Base-by-base conservation (phyloP, 2,797 vertebrate genomes). In the Sternotherus odoratus region DNA sequence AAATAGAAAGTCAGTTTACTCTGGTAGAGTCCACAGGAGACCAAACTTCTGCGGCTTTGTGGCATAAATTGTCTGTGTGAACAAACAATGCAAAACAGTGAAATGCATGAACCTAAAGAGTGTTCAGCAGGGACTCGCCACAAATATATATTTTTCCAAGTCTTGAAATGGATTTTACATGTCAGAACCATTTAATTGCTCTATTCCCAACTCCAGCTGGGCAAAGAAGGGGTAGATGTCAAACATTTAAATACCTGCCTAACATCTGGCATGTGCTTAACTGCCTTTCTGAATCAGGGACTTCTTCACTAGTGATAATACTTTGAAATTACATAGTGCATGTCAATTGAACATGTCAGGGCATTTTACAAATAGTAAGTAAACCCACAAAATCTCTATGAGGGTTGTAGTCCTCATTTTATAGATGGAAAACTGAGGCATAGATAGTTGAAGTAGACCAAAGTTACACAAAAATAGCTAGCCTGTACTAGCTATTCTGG, bases 391-490 rank as follows among this genome's bases (percentile, higher is more conserved):
- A 21, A 28, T 36, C 15, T 21, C 11, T 77, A 26, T 60, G n/a
- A 10, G 46, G 12, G 49, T 28, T n/a, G 74, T 77, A 90, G 85
- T 74, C 33, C 66, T 17, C 0, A 19, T 54, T 92, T 91, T 84
- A 81, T 50, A 69, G 6, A 26, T 84, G n/a, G 57, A 84, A 53
- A 66, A 39, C 33, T 72, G 43, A 91, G 79, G 1, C 87, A 50
- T 80, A 96, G 77, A 48, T 87, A 16, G 74, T 36, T 69, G 39
- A 88, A 74, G 75, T 72, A 87, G 79, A 56, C 60, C 24, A 93
- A 63, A 90, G 9, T 6, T 60, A 83, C n/a, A n/a, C n/a, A n/a
- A n/a, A n/a, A n/a, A n/a, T n/a, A n/a, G n/a, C n/a, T n/a, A 66
- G 8, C 9, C 8, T 4, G 4, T 15, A 66, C 19, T 19, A 66